These are phyloP conservation scores for Passer montanus DNA, from an alignment of 2,113 vertebrate species.

Conservation along the genomic window DNA sequence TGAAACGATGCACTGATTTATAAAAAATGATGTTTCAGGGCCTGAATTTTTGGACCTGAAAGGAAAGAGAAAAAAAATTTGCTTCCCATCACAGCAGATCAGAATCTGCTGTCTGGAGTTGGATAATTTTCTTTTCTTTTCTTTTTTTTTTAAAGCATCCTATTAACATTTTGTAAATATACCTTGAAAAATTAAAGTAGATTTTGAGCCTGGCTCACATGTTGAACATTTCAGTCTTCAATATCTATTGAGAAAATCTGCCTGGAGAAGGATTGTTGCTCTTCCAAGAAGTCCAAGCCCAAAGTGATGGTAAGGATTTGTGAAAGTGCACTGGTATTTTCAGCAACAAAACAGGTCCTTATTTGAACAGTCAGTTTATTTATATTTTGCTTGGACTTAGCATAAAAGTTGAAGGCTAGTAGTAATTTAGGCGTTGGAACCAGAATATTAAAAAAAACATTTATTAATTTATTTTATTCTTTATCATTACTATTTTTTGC, in stretches of 20 bases:
- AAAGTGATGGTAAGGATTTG: not conserved
- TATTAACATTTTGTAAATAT: not conserved
- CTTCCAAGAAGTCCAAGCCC: not conserved
- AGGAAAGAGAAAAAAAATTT: not conserved
- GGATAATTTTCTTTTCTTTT: not conserved
- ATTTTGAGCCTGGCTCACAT: not conserved
- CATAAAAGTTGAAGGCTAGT: not conserved
- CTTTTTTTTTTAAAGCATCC: not conserved
- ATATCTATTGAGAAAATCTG: not conserved
- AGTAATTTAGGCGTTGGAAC: not conserved
- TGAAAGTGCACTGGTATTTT: not conserved
- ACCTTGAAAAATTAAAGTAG: not conserved
- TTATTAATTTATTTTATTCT: not conserved
- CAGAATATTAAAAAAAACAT: not conserved
- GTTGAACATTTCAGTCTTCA: not conserved
- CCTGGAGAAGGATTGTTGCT: fast-evolving
- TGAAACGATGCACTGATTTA: not conserved
- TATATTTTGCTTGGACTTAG: not conserved
- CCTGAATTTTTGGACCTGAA: not conserved
- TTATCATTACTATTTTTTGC: not conserved
- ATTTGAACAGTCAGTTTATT: not conserved
- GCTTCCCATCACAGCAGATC: not conserved
- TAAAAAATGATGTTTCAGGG: not conserved
- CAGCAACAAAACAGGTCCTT: not conserved
- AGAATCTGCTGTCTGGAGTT: not conserved